Base-by-base conservation (phyloP, 2,888 invertebrate species). In the Morpho helenor region DNA sequence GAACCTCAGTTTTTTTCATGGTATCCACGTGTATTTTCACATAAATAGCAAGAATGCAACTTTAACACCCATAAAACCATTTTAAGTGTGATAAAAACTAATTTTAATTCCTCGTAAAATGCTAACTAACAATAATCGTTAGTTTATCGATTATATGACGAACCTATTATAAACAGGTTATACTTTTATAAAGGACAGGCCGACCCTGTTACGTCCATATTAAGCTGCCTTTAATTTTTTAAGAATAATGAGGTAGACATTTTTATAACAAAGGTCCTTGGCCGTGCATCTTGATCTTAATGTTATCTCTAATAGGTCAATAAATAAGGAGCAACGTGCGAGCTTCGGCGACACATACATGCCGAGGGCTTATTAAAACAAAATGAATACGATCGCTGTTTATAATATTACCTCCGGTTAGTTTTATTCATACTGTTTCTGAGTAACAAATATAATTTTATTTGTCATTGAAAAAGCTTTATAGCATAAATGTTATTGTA, bases 251-350 rank as follows among this genome's bases (percentile, higher is more conserved):
- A 87, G 85, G 86, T 84, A 82, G 86, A 87, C 86, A 88, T 88
- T 89, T 90, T 90, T 89, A 88, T 88, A 89, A 89, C 89, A 90
- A 90, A 90, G 87, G 88, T 89, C 89, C 87, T 89, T 88, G 87
- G 87, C 89, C 89, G 88, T 89, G 88, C 88, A 87, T 89, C 88
- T 87, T 82, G 90, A 89, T 89, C 89, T 88, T 84, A 87, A 88
- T 89, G 88, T 89, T 89, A 90, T 90, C 89, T 90, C 88, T 90
- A 90, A 90, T 90, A 90, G 89, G 88, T 84, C 88, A 90, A 90
- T 90, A 90, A 90, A 90, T 90, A 88, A 89, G 76, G 74, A 79
- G 78, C 84, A 85, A 87, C 89, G 89, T 85, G 89, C 86, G 87
- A 89, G 87, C 89, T 84, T 86, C 86, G 84, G 82, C 83, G 86